phyloP scores from a whole-genome alignment of 35 echinoderm and acorn worm genomes.

The Chiridota heheva region DNA sequence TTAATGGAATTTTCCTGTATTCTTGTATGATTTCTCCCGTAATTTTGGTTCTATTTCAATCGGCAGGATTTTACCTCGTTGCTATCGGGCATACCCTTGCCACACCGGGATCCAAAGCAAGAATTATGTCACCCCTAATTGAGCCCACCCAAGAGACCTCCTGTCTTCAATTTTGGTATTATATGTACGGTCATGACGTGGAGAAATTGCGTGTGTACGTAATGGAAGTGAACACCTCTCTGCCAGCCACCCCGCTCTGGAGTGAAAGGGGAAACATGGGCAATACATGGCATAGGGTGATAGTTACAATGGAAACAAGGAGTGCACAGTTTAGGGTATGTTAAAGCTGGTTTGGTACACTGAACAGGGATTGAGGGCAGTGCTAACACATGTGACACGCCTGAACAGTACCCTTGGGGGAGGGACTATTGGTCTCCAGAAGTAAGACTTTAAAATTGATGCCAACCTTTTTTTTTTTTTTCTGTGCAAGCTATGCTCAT shows the following conservation, averaged over 20 bases:
- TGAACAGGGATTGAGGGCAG: too few species aligned
- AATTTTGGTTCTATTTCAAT: too few species aligned
- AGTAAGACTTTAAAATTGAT: too few species aligned
- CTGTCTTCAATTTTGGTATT: constrained; percentile 88
- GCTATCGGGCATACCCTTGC: neutral
- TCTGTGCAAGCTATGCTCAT: too few species aligned
- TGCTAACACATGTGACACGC: too few species aligned
- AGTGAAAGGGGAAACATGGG: constrained; percentile 48
- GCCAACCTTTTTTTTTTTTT: too few species aligned
- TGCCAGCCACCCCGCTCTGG: constrained; percentile 31
- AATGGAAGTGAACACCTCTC: neutral
- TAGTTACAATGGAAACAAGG: constrained; percentile 14
- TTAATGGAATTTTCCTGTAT: too few species aligned
- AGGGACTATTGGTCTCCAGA: too few species aligned
- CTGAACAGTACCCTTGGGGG: too few species aligned
- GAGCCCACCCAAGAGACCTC: neutral
- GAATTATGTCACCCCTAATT: constrained; percentile 52
- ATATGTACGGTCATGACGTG: constrained; percentile 79
- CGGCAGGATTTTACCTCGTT: constrained; percentile 21
- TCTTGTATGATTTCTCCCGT: too few species aligned
- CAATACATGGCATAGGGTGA: constrained; percentile 70
- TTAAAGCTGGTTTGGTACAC: too few species aligned
- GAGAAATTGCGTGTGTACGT: constrained; percentile 72
- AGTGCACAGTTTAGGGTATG: constrained; percentile 41
- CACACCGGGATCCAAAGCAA: constrained; percentile 14